These are phyloP conservation scores for Apogon hyalosoma DNA, from an alignment of 2,797 vertebrate species.

Conservation along the genomic window DNA sequence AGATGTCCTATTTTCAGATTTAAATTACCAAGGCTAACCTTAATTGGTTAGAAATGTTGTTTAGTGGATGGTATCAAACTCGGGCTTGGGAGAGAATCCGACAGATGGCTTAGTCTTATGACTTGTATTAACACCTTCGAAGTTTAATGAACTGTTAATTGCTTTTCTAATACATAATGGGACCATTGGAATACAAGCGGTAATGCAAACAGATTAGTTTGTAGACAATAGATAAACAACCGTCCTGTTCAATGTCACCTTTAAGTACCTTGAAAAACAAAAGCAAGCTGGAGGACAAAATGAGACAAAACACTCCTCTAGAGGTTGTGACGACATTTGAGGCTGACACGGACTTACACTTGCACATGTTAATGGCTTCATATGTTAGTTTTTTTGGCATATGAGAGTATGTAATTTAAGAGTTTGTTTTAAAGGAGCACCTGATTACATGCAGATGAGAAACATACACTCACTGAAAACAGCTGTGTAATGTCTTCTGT, in stretches of 20 bases:
- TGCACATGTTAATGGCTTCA: no score
- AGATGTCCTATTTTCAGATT: constrained; percentile 84
- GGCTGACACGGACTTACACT: no score
- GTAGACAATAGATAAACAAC: constrained; percentile 83
- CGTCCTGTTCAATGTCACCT: constrained; percentile 85
- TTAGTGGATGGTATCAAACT: constrained; percentile 81
- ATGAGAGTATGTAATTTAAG: not conserved
- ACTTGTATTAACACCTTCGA: constrained; percentile 87
- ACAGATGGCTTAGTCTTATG: constrained; percentile 89
- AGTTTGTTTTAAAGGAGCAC: not conserved
- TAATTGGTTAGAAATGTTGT: constrained; percentile 83
- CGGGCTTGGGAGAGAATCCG: constrained; percentile 80
- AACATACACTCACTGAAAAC: no score
- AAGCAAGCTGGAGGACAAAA: constrained; percentile 65
- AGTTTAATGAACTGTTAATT: constrained; percentile 90
- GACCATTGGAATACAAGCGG: constrained; percentile 79
- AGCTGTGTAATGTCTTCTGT: no score
- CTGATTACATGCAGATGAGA: no score
- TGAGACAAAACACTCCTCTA: not conserved
- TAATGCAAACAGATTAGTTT: constrained; percentile 88
- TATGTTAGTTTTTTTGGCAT: not conserved
- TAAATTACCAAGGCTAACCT: constrained; percentile 84
- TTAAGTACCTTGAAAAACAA: constrained; percentile 83
- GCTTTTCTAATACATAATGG: constrained; percentile 88
- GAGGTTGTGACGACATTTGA: not conserved